Conservation (phyloP, 2,113 vertebrate species). For the Silurus meridionalis region DNA sequence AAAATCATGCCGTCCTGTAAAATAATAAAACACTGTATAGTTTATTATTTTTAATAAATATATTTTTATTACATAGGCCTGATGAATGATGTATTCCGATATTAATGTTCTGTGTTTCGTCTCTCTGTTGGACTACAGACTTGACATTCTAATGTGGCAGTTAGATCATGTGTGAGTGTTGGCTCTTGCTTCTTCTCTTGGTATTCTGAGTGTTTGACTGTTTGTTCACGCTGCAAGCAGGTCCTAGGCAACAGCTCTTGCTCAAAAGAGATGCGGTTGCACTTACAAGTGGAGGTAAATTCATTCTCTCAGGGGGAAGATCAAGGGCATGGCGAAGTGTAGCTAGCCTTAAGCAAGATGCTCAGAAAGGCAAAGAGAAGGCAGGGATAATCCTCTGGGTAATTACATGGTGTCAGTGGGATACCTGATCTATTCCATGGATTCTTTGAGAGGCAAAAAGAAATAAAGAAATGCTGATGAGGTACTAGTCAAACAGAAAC, state of each 20-base stretch:
- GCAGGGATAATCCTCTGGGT: conserved; percentile 19
- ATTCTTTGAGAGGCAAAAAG: conserved; percentile 3
- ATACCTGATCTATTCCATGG: conserved; percentile 1
- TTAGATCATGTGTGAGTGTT: conserved; percentile 1
- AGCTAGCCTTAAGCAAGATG: conserved; percentile 9
- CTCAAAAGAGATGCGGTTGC: background rate
- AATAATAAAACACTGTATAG: background rate
- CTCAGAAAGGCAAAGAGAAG: background rate
- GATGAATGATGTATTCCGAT: background rate
- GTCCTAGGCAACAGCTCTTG: conserved; percentile 17
- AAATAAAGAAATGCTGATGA: conserved; percentile 25
- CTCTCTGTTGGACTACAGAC: background rate
- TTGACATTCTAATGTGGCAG: background rate
- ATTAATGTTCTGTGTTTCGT: background rate
- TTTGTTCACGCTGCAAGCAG: background rate
- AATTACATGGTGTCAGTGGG: conserved; percentile 39
- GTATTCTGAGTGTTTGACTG: background rate
- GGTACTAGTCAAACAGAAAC: background rate
- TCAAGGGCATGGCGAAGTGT: conserved; percentile 3
- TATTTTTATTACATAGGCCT: background rate
- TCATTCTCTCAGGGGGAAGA: conserved; percentile 10
- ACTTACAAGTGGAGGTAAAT: conserved; percentile 17
- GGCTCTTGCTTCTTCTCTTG: background rate
- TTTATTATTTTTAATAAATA: background rate
- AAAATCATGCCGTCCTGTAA: too few species aligned